Conservation (phyloP, 2,797 vertebrate species). For the Echiichthys vipera region DNA sequence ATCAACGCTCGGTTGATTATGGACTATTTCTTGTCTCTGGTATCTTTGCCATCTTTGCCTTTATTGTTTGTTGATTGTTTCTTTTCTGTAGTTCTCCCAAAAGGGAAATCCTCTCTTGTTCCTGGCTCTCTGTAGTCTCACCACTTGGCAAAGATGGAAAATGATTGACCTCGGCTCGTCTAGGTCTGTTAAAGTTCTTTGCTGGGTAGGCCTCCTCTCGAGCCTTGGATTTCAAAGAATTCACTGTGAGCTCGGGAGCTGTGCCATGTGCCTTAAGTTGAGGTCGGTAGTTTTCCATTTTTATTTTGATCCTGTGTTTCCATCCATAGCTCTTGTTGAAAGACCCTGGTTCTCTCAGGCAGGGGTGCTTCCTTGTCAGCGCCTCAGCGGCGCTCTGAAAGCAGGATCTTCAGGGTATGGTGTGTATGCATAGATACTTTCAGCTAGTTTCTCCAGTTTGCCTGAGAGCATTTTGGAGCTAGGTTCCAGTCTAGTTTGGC, state of each 20-base stretch:
- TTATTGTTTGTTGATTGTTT: not conserved
- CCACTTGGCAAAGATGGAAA: conserved; percentile 23
- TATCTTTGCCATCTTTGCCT: conserved; percentile 3
- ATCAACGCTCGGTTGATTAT: not conserved
- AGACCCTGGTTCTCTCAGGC: too few relatives aligned
- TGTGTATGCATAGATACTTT: not conserved
- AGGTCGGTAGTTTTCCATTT: not conserved
- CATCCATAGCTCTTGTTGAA: too few relatives aligned
- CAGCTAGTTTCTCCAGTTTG: too few relatives aligned
- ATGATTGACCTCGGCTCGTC: conserved; percentile 6
- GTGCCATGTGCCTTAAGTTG: conserved; percentile 1
- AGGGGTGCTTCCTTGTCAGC: conserved; percentile 8
- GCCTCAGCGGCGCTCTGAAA: not conserved
- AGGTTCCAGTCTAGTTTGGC: too few relatives aligned
- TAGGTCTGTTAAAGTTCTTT: conserved; percentile 20
- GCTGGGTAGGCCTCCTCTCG: not conserved
- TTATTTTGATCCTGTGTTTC: too few relatives aligned
- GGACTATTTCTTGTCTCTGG: not conserved
- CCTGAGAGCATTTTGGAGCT: too few relatives aligned
- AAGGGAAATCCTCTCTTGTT: conserved; percentile 15
- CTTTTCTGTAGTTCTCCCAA: conserved; percentile 3
- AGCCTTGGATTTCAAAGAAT: conserved; percentile 30
- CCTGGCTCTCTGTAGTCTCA: conserved; percentile 12
- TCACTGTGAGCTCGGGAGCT: conserved; percentile 3
- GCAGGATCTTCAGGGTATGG: not conserved